phyloP scores from a whole-genome alignment of 2,797 vertebrate species.

The Phoxinus dragarum region DNA sequence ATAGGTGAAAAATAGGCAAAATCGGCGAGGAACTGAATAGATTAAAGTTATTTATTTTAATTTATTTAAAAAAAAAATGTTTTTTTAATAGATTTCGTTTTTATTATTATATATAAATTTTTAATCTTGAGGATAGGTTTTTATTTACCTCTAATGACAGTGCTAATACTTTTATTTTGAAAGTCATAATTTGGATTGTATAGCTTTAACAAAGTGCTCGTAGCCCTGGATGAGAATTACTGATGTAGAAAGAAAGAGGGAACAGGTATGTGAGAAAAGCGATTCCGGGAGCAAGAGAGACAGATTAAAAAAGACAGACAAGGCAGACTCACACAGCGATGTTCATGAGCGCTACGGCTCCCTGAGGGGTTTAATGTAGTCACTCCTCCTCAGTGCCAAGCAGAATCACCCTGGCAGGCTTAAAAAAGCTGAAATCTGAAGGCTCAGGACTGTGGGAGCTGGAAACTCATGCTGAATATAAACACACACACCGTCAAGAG shows the following conservation, averaged over 20 bases:
- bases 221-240: slow-evolving; percentile 6
- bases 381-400: slow-evolving; percentile 50
- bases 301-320: slow-evolving; percentile 33
- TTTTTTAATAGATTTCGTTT: no score
- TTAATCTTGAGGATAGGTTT: background rate
- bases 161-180: background rate
- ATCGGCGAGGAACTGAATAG: no score
- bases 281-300: slow-evolving; percentile 14
- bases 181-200: background rate
- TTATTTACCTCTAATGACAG: background rate
- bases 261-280: slow-evolving; percentile 26
- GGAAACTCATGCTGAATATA: slow-evolving; percentile 26
- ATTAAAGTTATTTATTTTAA: background rate
- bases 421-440: slow-evolving; percentile 44
- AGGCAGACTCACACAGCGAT: slow-evolving; percentile 22
- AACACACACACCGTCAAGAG: slow-evolving; percentile 28
- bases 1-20: no score
- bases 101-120: no score
- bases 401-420: slow-evolving; percentile 48
- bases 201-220: background rate
- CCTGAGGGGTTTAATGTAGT: slow-evolving; percentile 44
- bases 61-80: background rate
- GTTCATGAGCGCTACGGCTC: slow-evolving; percentile 34
- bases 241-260: slow-evolving; percentile 2
- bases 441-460: slow-evolving; percentile 46